Percentiles rank a stretch among this genome's conserved stretches.
phyloP scores from a whole-genome alignment of 2,113 vertebrate species.

The Dasyornis broadbenti region DNA sequence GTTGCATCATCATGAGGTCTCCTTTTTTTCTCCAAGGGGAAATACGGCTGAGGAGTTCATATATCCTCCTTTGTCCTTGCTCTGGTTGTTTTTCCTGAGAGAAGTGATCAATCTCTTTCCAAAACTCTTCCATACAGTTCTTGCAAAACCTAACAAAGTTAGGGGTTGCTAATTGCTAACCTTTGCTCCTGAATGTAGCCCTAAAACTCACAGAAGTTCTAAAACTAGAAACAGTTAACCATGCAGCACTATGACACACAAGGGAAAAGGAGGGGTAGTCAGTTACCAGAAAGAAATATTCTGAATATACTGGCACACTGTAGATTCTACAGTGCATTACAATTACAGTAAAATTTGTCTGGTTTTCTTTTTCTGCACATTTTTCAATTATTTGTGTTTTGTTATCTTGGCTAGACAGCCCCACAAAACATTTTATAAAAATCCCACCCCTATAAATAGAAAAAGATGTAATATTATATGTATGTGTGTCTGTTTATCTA shows the following conservation, averaged over 20 bases:
- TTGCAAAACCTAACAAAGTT: neutral
- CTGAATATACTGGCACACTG: neutral
- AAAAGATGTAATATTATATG: neutral
- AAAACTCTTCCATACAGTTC: neutral
- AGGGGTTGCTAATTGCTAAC: neutral
- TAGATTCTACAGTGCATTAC: neutral
- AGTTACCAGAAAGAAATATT: neutral
- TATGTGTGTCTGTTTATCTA: neutral
- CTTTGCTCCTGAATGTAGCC: neutral
- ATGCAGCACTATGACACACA: neutral
- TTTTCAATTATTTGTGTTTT: neutral
- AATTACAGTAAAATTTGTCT: neutral
- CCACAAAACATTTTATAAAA: neutral
- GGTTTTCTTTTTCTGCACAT: neutral
- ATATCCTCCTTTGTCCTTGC: neutral
- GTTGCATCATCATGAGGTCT: neutral
- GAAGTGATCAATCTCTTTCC: neutral
- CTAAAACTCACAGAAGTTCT: neutral
- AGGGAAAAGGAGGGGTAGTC: neutral
- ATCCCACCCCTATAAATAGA: neutral
- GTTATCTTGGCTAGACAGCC: neutral
- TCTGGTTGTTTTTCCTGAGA: neutral
- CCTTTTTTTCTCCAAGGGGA: neutral
- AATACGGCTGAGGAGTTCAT: neutral
- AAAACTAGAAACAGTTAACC: neutral